Percentiles rank a stretch among this genome's conserved stretches.
Conservation (phyloP, 2,113 vertebrate species). For the Ceuthmochares aereus region DNA sequence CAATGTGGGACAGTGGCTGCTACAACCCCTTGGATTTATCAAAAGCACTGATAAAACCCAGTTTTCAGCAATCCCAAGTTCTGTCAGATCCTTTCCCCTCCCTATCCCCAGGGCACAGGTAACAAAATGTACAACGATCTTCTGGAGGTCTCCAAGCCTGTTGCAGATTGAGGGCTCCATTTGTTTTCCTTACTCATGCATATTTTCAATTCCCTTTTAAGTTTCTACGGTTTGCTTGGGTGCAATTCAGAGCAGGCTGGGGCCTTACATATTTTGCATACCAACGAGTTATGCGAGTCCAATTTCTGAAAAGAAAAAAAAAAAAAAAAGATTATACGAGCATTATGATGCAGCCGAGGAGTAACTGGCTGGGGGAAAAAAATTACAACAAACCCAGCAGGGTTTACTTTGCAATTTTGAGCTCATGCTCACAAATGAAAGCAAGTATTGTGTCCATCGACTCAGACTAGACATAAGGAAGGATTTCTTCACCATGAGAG, state of each 20-base stretch:
- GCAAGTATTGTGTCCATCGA: neutral
- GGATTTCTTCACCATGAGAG: no score
- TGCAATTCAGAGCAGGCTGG: slow-evolving; percentile 45
- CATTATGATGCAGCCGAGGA: neutral
- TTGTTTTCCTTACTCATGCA: slow-evolving; percentile 32
- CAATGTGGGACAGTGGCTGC: neutral
- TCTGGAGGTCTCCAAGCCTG: neutral
- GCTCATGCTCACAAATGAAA: neutral
- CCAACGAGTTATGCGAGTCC: neutral
- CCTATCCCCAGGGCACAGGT: neutral
- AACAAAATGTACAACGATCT: neutral
- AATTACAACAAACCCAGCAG: neutral
- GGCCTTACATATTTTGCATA: slow-evolving; percentile 47
- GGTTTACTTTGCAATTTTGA: neutral
- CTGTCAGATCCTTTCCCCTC: neutral
- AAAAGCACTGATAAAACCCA: neutral
- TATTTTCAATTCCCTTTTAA: slow-evolving; percentile 54
- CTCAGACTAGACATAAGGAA: neutral
- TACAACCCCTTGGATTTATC: neutral
- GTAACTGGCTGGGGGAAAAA: neutral
- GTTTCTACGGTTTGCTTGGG: neutral
- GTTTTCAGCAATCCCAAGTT: accelerated
- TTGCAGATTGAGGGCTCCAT: neutral
- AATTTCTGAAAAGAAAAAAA: neutral
- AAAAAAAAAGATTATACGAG: neutral